Base-by-base conservation (phyloP, 64 coral and sea anemone genomes). In the Trachythela sp. region DNA sequence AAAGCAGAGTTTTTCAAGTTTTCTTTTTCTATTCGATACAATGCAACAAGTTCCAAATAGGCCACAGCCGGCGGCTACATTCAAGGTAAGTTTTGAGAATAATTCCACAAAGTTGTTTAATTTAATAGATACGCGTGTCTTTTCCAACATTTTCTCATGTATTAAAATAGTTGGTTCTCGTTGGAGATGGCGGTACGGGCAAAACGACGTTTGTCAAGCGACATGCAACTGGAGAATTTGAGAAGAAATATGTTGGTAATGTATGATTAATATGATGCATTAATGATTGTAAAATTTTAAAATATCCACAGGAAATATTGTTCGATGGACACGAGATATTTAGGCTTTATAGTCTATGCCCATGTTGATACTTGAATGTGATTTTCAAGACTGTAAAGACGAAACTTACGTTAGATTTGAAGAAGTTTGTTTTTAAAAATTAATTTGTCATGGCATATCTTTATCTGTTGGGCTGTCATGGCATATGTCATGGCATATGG, bases 161-260 rank as follows among this genome's bases (percentile, higher is more conserved):
- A 15, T 36, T 26, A 32, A 36, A 45, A 20, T 42, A 97, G 93
- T 92, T 97, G 67, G 95, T 97, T 76, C 91, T 97, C 83, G 93
- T 97, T n/a, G 95, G 95, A 60, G 95, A 97, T 87, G 95, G 95
- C 80, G 95, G 95, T 75, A 97, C 95, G 13, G 95, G 95, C 1
- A 97, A 97, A 67, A 97, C 95, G 41, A 97, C 95, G 31, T 97
- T 97, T 45, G 95, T 97, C 10, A 97, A 97, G 75, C 88, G 95
- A 72, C 95, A 97, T 91, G 85, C 92, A 41, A 97, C 95, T 36
- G 95, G 95, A 49, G 95, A 97, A 84, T 97, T 97, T 36, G 95
- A 97, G 84, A 97, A 94, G 59, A 97, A 97, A 92, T 97, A 97
- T 71, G 91, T 97, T n/a, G 95, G 95, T 97, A 75, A 90, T n/a